These are phyloP conservation scores for Cyprinodon brontotheroides DNA, from an alignment of 2,113 vertebrate genomes.

Conservation along the genomic window DNA sequence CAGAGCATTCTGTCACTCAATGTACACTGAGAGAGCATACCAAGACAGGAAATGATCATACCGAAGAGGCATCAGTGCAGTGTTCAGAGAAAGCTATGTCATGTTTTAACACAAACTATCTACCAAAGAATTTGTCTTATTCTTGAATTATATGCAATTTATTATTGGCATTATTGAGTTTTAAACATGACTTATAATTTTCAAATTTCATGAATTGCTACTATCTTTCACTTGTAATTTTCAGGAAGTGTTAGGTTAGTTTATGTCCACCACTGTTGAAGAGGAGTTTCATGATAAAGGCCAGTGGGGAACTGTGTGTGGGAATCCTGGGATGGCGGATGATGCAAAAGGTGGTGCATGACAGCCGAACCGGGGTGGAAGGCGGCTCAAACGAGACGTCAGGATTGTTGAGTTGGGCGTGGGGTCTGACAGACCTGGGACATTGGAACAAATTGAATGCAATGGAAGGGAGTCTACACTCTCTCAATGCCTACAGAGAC, in stretches of 20 bases:
- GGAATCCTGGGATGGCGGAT: slow-evolving; percentile 59
- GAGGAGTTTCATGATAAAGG: slow-evolving; percentile 53
- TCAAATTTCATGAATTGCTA: not conserved
- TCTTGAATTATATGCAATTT: not conserved
- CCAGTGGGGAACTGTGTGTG: slow-evolving; percentile 67
- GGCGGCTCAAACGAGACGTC: slow-evolving; percentile 31
- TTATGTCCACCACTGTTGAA: slow-evolving; percentile 57
- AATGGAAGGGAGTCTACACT: slow-evolving; percentile 46
- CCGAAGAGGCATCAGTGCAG: slow-evolving; percentile 44
- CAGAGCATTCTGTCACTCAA: slow-evolving; percentile 49
- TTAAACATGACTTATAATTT: not conserved
- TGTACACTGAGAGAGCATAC: slow-evolving; percentile 40
- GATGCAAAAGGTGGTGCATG: slow-evolving; percentile 60
- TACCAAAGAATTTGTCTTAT: not conserved
- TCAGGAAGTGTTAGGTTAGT: slow-evolving; percentile 63
- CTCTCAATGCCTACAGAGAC: slow-evolving; percentile 44
- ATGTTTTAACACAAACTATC: not conserved
- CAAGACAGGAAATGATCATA: not conserved
- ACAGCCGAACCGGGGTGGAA: slow-evolving; percentile 62
- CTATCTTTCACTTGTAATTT: slow-evolving; percentile 1
- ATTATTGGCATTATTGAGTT: too few relatives aligned
- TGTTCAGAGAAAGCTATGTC: slow-evolving; percentile 58
- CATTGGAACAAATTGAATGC: slow-evolving; percentile 59
- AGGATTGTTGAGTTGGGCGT: slow-evolving; percentile 14
- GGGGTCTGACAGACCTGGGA: slow-evolving; percentile 22